Base-by-base conservation (phyloP, 92 coral and sea anemone genomes). In the Heliopora coerulea region DNA sequence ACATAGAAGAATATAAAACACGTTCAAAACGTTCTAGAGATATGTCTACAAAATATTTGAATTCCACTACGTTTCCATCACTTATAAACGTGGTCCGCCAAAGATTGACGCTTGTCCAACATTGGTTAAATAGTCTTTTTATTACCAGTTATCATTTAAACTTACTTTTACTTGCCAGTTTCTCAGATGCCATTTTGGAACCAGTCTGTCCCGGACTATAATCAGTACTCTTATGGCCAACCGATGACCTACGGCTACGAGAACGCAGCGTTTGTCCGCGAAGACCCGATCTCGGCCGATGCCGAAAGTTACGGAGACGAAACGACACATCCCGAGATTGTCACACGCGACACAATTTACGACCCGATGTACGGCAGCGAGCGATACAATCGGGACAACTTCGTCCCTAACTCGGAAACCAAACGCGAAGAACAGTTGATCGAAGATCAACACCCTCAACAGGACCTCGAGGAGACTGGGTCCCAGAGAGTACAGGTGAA, bases 401-500 rank as follows among this genome's bases (percentile, higher is more conserved):
- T 70, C 77, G 56, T 82, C 64, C 0, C 75, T 58, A 31, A 60
- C 48, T 61, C 66, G 82, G 83, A 76, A 65, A 41, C 54, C 82
- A 39, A 78, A 80, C 78, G 79, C 75, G 30, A 23, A 31, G 57
- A 85, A 82, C 69, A 85, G 86, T 27, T 72, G 86, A 66, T 65
- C 81, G 18, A 85, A 49, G 91, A 89, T 32, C 96, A 90, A 67
- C 89, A 91, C 57, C 96, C 91, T 33, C 98, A 93, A 82, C 88
- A 87, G n/a, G 83, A 91, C 30, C 86, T 89, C 15, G 98, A 93
- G 62, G 98, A 93, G 83, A 93, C 98, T 66, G 98, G 96, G 7
- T 93, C 98, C 35, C 98, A 93, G 79, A 86, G 98, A 40, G 98
- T 93, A 25, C 98, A 93, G 72, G 98, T 93, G 19, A 93, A 93